Percentiles rank a stretch among this genome's conserved stretches.
Conservation (phyloP, 2,797 vertebrate genomes). For the Lepilemur septentrionalis region DNA sequence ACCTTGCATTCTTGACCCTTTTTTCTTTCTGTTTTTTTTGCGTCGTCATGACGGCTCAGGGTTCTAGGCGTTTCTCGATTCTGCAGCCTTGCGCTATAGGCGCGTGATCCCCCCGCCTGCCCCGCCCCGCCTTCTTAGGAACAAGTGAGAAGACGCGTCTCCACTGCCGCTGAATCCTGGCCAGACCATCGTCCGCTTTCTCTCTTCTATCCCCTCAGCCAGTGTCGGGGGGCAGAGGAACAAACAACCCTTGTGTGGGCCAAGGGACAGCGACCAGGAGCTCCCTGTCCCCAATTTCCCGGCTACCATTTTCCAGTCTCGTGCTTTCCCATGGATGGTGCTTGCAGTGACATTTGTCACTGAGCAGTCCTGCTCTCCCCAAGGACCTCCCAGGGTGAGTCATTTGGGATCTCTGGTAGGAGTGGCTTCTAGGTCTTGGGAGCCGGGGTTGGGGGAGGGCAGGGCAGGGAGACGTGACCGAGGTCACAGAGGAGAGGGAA, state of each 20-base stretch:
- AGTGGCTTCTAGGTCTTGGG: background rate
- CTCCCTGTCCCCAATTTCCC: background rate
- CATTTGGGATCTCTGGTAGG: background rate
- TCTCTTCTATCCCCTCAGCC: background rate
- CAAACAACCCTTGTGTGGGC: background rate
- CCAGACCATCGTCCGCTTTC: background rate
- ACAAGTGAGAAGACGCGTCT: background rate
- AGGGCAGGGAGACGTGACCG: background rate
- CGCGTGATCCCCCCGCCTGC: constrained; percentile 18
- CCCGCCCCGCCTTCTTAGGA: background rate
- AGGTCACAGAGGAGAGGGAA: background rate
- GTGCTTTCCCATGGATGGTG: background rate
- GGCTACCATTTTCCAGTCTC: background rate
- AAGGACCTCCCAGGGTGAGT: background rate
- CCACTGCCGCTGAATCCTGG: background rate
- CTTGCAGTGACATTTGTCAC: background rate
- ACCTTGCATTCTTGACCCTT: background rate
- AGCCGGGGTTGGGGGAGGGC: background rate
- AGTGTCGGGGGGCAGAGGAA: background rate
- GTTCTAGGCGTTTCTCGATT: constrained; percentile 38
- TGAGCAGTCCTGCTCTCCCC: background rate
- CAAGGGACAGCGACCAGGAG: background rate
- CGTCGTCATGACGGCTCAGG: background rate
- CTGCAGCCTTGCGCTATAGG: constrained; percentile 8
- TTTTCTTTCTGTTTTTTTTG: background rate